Evolutionary conservation across 2,797 vertebrate species (phyloP), one percentile per base, ranked within the genome.

Genomic region (Lagodon rhomboides): DNA sequence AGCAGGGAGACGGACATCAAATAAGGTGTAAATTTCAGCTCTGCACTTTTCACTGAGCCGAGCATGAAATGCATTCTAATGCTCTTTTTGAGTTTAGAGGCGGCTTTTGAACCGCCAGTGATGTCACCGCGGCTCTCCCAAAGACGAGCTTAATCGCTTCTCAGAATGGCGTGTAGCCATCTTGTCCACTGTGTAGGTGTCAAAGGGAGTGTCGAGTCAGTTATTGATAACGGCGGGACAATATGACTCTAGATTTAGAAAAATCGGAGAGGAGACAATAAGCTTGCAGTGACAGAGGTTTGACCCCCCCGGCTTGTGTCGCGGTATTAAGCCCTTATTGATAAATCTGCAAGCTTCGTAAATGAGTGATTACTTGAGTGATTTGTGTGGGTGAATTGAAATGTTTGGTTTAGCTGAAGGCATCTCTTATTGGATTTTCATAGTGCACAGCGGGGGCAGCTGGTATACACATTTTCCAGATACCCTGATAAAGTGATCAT

Each of bases 11-110:
- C 92, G 94, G 94, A 96, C 96, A 96, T 97, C 96, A 96, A 96
- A 96, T 96, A 96, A 96, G 96, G 96, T 96, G 96, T 96, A 95
- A 95, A 96, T 96, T 96, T 97, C 96, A 96, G 95, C 94, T 96
- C 96, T 93, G 95, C 96, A 94, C 95, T 96, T 96, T 96, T 95
- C 95, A 96, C 94, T 92, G 94, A 96, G 94, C 94, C 85, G 85
- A 95, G 95, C 94, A 95, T 96, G 95, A 97, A 97, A 96, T 95
- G 95, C 96, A 96, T 97, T 96, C 94, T 95, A 96, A 96, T 96
- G 94, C 95, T 95, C 94, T 94, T 94, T 93, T 91, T 92, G 92
- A 96, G 95, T 93, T 93, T 94, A 92, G 87, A 89, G 87, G 93
- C 88, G 89, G 93, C 94, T 94, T 92, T 96, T 95, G 93, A 96